Base-by-base conservation (phyloP, 2,888 invertebrate genomes). In the Drosophila austrosaltans region DNA sequence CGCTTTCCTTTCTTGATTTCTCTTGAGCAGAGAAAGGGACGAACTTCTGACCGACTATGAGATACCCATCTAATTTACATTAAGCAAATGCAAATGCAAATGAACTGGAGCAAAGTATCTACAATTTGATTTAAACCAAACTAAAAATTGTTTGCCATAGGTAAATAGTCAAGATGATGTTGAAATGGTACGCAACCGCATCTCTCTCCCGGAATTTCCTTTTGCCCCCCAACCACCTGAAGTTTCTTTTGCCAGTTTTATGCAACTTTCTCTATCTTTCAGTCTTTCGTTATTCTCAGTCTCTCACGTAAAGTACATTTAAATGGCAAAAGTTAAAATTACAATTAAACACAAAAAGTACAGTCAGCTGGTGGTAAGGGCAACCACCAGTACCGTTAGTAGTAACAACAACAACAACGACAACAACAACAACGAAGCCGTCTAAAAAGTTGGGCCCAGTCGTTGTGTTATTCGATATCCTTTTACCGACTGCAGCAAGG, bases 381-480 rank as follows among this genome's bases (percentile, higher is more conserved):
- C 48, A 48, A 22, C 22, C 48, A 48, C 22, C 48, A 48, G 48
- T 7, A 25, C 25, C n/a, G 40, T 40, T n/a, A 12, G 40, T n/a
- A 25, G 30, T 30, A 48, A 10, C 16, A 16, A 16, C 16, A 48
- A 12, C 75, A n/a, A 20, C 28, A 40, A 10, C 28, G 4, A 28
- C 28, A 48, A 10, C 74, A 8, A 10, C 25, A 39, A 80, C 53
- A 36, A 66, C 36, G 78, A 79, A 79, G 79, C 81, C 79, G 65
- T 79, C 53, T 65, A 79, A 79, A 65, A 59, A 54, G 63, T 63
- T 63, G 54, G 30, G 12, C 28, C 48, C 44, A 60, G 30, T 42
- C 60, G 54, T 36, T 22, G n/a, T 72, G 81, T 75, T 72, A 79
- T 63, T 39, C 69, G 78, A 79, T 81, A 81, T 54, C 64, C 53